Conservation (phyloP, 2,797 vertebrate genomes). For the Rhinella marina region DNA sequence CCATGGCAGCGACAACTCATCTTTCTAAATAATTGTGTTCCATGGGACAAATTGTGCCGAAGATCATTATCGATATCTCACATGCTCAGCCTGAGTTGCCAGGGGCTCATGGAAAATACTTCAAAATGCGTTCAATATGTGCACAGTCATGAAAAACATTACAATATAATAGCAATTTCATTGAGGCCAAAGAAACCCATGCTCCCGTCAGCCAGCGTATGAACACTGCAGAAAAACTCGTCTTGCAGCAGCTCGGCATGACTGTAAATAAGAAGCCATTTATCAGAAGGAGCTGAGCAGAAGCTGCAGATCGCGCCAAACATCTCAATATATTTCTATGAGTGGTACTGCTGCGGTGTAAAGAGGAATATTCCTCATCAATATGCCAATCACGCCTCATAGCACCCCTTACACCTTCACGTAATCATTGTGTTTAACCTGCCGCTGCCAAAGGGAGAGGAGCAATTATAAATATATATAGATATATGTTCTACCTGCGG, state of each 20-base stretch:
- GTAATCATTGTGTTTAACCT: slow-evolving; percentile 52
- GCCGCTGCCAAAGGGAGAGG: slow-evolving; percentile 20
- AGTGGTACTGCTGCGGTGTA: not conserved
- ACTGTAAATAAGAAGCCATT: slow-evolving; percentile 20
- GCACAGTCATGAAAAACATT: slow-evolving; percentile 23
- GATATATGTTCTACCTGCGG: slow-evolving; percentile 50
- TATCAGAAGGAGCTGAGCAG: not conserved
- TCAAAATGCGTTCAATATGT: not conserved
- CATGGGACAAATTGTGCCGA: not conserved
- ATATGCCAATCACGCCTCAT: not conserved
- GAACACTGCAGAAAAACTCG: not conserved
- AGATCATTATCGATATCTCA: not conserved
- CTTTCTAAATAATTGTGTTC: not conserved
- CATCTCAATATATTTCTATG: not conserved
- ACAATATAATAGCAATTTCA: not conserved
- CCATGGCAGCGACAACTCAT: not conserved
- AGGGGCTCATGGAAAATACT: not conserved
- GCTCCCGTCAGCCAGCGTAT: not conserved
- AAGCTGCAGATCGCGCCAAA: not conserved
- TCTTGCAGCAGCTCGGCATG: not conserved
- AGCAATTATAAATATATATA: slow-evolving; percentile 58
- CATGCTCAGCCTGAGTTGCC: not conserved
- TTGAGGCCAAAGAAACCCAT: not conserved
- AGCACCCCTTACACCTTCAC: not conserved
- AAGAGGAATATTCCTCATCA: not conserved